Percentiles rank a stretch among this genome's conserved stretches.
phyloP scores from a whole-genome alignment of 1,140 invertebrate species.

The Drosophila nasuta region DNA sequence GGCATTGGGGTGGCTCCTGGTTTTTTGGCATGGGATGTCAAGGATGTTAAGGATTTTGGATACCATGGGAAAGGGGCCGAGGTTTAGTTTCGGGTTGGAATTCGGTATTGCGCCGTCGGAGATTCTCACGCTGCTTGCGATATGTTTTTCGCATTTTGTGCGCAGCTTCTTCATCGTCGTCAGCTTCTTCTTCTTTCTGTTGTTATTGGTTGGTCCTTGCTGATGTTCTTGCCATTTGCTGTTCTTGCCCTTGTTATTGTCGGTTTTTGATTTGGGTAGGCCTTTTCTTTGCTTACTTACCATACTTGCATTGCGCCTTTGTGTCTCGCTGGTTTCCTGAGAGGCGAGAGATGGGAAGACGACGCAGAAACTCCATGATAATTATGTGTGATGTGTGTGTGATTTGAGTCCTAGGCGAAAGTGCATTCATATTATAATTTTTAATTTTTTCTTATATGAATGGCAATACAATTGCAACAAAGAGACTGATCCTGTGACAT shows the following conservation, averaged over 20 bases:
- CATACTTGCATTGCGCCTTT: slow-evolving; percentile 42
- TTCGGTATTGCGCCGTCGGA: slow-evolving; percentile 31
- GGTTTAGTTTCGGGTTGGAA: slow-evolving; percentile 12
- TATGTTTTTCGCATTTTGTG: slow-evolving; percentile 32
- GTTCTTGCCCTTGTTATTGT: slow-evolving; percentile 55
- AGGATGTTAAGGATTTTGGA: slow-evolving; percentile 34
- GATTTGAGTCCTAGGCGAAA: slow-evolving; percentile 42
- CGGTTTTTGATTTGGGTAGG: slow-evolving; percentile 75
- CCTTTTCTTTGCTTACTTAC: slow-evolving; percentile 29
- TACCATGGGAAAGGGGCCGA: slow-evolving; percentile 19
- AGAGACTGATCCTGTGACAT: slow-evolving; percentile 52
- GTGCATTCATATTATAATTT: slow-evolving; percentile 75
- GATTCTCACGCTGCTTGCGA: slow-evolving; percentile 45
- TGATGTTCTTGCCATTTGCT: slow-evolving; percentile 33
- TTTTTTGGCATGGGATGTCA: slow-evolving; percentile 8
- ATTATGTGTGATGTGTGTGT: slow-evolving; percentile 15
- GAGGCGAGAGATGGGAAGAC: neutral
- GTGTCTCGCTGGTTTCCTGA: slow-evolving; percentile 43
- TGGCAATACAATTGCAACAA: slow-evolving; percentile 52
- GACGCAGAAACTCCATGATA: slow-evolving; percentile 19
- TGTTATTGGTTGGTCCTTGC: slow-evolving; percentile 22
- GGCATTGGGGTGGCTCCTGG: slow-evolving; percentile 64
- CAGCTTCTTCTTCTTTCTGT: slow-evolving; percentile 4
- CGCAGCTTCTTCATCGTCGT: slow-evolving; percentile 33
- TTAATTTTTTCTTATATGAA: slow-evolving; percentile 7